Evolutionary conservation across 2,113 vertebrate species (phyloP).

Genomic region (Leptobrachium ailaonicum): DNA sequence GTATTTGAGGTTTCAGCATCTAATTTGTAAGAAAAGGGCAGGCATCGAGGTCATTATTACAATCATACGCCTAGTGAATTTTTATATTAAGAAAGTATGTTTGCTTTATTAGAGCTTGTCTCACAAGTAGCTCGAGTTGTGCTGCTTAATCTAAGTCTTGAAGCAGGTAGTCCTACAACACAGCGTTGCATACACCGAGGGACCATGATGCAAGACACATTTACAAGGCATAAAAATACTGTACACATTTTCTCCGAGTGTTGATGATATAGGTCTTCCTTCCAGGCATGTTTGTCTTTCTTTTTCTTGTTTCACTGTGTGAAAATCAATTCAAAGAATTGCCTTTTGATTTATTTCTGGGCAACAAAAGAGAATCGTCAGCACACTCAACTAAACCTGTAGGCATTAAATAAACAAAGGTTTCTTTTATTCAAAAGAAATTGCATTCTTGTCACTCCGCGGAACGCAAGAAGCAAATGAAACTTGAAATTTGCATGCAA

Average conservation of each 20-base stretch:
- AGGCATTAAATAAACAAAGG: constrained; percentile 37
- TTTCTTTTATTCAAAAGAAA: constrained; percentile 27
- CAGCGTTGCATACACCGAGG: background rate
- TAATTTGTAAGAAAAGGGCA: constrained; percentile 40
- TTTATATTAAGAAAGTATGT: constrained; percentile 27
- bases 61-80: constrained; percentile 31
- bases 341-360: constrained; percentile 41
- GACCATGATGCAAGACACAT: background rate
- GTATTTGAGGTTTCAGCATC: constrained; percentile 22
- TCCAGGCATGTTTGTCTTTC: constrained; percentile 4
- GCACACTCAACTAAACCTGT: constrained; percentile 13
- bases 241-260: constrained; percentile 25
- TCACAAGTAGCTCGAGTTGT: background rate
- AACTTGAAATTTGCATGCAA: constrained; percentile 4
- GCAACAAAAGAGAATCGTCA: constrained; percentile 25
- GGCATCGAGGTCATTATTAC: constrained; percentile 33
- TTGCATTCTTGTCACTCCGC: background rate
- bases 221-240: constrained; percentile 23
- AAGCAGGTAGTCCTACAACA: background rate
- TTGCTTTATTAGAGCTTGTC: constrained; percentile 29
- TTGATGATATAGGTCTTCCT: constrained; percentile 10
- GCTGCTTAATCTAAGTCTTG: constrained; percentile 17
- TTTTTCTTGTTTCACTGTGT: constrained; percentile 16
- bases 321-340: constrained; percentile 40
- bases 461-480: constrained; percentile 8